phyloP scores from a whole-genome alignment of 2,888 invertebrate genomes.

The Plutella xylostella region DNA sequence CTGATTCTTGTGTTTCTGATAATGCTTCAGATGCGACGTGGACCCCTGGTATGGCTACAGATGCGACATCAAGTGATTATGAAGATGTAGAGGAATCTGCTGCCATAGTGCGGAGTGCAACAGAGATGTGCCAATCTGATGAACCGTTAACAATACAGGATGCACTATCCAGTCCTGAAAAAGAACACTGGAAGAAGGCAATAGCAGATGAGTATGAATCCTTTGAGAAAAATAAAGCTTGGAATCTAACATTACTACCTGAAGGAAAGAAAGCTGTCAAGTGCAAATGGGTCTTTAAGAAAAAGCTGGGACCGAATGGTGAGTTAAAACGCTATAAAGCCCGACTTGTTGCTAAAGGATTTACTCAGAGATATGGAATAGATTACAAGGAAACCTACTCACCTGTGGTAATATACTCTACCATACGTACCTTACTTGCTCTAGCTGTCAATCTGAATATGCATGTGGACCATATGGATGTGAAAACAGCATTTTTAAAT shows the following conservation, averaged over 20 bases:
- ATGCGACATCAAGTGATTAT: slow-evolving; percentile 1
- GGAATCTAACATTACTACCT: slow-evolving; percentile 10
- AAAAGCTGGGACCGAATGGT: slow-evolving; percentile 9
- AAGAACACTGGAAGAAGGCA: slow-evolving; percentile 11
- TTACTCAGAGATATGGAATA: slow-evolving; percentile 8
- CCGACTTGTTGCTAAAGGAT: slow-evolving; percentile 9
- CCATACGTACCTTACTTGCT: slow-evolving; percentile 9
- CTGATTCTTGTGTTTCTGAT: not conserved
- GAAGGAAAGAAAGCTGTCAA: slow-evolving; percentile 12
- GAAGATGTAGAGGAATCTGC: not conserved
- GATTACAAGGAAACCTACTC: slow-evolving; percentile 12
- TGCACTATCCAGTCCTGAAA: slow-evolving; percentile 1
- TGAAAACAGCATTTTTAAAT: slow-evolving; percentile 18
- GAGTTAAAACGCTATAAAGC: slow-evolving; percentile 3
- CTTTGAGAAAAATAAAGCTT: slow-evolving; percentile 9
- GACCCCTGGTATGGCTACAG: slow-evolving; percentile 4
- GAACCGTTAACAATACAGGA: slow-evolving; percentile 6
- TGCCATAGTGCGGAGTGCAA: too few relatives aligned
- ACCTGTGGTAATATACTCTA: slow-evolving; percentile 11
- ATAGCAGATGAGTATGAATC: slow-evolving; percentile 15
- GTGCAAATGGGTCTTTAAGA: slow-evolving; percentile 17
- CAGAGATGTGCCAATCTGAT: not conserved
- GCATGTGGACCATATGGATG: slow-evolving; percentile 17
- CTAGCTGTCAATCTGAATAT: slow-evolving; percentile 4
- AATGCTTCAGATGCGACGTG: slow-evolving; percentile 4